Evolutionary conservation across 2,888 invertebrate species (phyloP), one percentile per base, ranked within the genome.

Genomic region (Phengaris arion): DNA sequence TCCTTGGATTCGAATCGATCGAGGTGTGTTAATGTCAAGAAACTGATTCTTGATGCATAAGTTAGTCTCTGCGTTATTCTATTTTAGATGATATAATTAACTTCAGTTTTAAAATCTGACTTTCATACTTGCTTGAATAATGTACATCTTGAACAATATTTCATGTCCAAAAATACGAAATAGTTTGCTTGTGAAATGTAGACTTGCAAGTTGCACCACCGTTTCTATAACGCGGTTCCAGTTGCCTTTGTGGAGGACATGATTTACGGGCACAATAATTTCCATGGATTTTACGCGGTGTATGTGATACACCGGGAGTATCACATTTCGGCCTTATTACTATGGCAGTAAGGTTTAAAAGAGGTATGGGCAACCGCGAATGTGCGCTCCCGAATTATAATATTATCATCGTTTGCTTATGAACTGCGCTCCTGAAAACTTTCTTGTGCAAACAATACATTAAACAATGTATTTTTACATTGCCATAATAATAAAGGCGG

Each of bases 181-280:
- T 51, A 51, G 70, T 70, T 48, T 15, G 70, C 48, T 70, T 70
- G 51, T 52, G 52, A 52, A 72, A 52, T 72, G 52, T 52, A 72
- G 13, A 13, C 68, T 48, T 48, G 48, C 6, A 48, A 48, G 35
- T 15, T 13, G 35, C 51, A 22, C 7, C 52, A 54, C 51, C 22
- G 72, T 9, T 72, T 72, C 52, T 72, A 51, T 6, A 15, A 78
- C 75, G 79, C 76, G 76, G 77, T 79, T 77, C 77, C 73, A 69
- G 74, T 70, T 76, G 51, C 22, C 59, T 70, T 69, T 59, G 75
- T 74, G 74, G 75, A 76, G 76, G 74, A 75, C 74, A 69, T 88
- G 88, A 90, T 90, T 89, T 89, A 90, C 87, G 85, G 79, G 79
- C 80, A 89, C 89, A 89, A 89, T 89, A 87, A 89, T 89, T 88